These are phyloP conservation scores for Holothuria scabra DNA, from an alignment of 53 echinoderm and acorn worm genomes.

Conservation along the genomic window DNA sequence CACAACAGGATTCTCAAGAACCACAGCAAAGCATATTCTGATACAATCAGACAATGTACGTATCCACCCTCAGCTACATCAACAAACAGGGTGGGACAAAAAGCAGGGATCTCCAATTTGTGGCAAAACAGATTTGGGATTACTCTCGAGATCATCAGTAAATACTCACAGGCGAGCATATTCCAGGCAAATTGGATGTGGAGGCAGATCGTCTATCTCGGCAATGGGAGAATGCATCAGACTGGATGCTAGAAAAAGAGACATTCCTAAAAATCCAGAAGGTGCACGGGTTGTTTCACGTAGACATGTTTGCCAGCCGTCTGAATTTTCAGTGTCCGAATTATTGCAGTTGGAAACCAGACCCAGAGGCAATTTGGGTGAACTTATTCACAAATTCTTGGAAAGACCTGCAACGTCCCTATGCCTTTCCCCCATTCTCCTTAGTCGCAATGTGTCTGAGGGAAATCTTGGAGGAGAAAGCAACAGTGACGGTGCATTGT, in stretches of 20 bases:
- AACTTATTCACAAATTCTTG: not conserved
- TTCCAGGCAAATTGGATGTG: slow-evolving; percentile 6
- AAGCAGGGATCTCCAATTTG: not conserved
- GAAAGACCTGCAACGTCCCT: not conserved
- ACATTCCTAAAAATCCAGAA: not conserved
- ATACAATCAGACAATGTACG: not conserved
- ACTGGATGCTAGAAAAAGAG: not conserved
- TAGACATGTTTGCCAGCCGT: not conserved
- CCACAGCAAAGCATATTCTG: not conserved
- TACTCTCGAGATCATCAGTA: not conserved
- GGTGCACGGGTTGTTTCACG: not conserved
- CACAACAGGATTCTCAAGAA: not conserved
- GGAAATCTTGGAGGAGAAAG: not conserved
- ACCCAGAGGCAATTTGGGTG: slow-evolving; percentile 1
- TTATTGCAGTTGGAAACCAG: slow-evolving; percentile 10
- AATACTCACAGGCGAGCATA: not conserved
- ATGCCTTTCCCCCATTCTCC: not conserved
- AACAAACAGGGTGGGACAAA: not conserved
- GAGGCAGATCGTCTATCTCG: not conserved
- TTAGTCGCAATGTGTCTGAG: not conserved
- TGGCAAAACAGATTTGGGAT: not conserved
- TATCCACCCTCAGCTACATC: too few relatives aligned
- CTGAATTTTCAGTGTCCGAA: not conserved
- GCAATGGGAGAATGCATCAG: not conserved
- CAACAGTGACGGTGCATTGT: too few relatives aligned